These are phyloP conservation scores for Sphaerophoria taeniata DNA, from an alignment of 2,888 invertebrate species.

Conservation along the genomic window DNA sequence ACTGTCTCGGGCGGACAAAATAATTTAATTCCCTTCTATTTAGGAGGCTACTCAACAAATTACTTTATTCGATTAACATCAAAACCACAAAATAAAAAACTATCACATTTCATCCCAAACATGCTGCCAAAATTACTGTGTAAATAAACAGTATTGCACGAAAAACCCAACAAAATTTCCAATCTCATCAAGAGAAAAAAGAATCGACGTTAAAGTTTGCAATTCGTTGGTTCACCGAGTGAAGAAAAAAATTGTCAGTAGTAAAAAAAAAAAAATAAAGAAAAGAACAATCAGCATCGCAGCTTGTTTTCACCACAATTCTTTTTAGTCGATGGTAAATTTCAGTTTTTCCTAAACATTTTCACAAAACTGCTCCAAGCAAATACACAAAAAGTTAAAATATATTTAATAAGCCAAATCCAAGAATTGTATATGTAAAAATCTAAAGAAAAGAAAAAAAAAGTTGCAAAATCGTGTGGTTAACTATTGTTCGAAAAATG, in stretches of 20 bases:
- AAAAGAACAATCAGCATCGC: slow-evolving; percentile 45
- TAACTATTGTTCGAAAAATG: slow-evolving; percentile 35
- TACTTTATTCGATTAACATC: slow-evolving; percentile 44
- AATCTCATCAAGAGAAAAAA: slow-evolving; percentile 35
- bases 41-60: slow-evolving; percentile 49
- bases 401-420: slow-evolving; percentile 50
- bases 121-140: slow-evolving; percentile 47
- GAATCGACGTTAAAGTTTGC: slow-evolving; percentile 52
- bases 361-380: neutral
- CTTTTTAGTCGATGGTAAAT: slow-evolving; percentile 34
- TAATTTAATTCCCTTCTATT: slow-evolving; percentile 60
- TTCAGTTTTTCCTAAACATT: slow-evolving; percentile 30
- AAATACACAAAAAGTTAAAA: slow-evolving; percentile 41
- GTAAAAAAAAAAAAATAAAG: slow-evolving; percentile 34
- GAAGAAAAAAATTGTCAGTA: slow-evolving; percentile 60
- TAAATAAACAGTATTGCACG: slow-evolving; percentile 19
- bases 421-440: slow-evolving; percentile 56
- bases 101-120: slow-evolving; percentile 35
- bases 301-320: slow-evolving; percentile 65
- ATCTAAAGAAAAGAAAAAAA: neutral
- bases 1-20: slow-evolving; percentile 72
- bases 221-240: slow-evolving; percentile 63
- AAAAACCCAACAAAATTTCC: slow-evolving; percentile 7
- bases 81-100: slow-evolving; percentile 28
- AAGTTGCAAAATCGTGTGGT: slow-evolving; percentile 32